Conservation (phyloP, 2,888 invertebrate genomes). For the Stenoptilia bipunctidactyla region DNA sequence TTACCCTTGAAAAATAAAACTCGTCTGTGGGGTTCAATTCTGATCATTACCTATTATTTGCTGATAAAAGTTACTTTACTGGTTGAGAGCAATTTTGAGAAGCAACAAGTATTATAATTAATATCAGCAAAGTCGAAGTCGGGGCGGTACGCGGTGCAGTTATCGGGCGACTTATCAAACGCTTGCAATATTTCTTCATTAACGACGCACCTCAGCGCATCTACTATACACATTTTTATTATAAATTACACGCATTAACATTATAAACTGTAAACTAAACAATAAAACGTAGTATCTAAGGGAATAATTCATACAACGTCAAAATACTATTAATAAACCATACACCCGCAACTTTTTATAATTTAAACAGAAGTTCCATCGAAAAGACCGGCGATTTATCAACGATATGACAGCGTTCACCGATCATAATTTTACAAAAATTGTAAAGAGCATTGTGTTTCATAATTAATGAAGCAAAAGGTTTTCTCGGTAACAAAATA, state of each 20-base stretch:
- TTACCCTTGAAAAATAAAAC: not conserved
- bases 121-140: slow-evolving; percentile 33
- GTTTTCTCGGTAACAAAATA: slow-evolving; percentile 68
- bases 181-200: slow-evolving; percentile 65
- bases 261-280: too few relatives aligned
- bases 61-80: too few relatives aligned
- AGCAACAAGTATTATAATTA: slow-evolving; percentile 37
- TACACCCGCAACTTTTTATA: slow-evolving; percentile 12
- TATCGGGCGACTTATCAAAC: slow-evolving; percentile 54
- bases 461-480: slow-evolving; percentile 70
- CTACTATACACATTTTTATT: too few relatives aligned
- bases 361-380: slow-evolving; percentile 38
- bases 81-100: slow-evolving; percentile 17
- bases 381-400: slow-evolving; percentile 45
- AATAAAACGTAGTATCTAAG: not conserved
- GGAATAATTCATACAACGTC: not conserved
- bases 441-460: slow-evolving; percentile 65
- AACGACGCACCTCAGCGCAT: slow-evolving; percentile 38
- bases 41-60: not conserved
- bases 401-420: slow-evolving; percentile 58
- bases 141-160: slow-evolving; percentile 30
- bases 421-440: slow-evolving; percentile 60
- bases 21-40: too few relatives aligned
- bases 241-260: too few relatives aligned
- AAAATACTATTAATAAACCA: slow-evolving; percentile 17